phyloP scores from a whole-genome alignment of 2,113 vertebrate genomes.

The Etheostoma spectabile region DNA sequence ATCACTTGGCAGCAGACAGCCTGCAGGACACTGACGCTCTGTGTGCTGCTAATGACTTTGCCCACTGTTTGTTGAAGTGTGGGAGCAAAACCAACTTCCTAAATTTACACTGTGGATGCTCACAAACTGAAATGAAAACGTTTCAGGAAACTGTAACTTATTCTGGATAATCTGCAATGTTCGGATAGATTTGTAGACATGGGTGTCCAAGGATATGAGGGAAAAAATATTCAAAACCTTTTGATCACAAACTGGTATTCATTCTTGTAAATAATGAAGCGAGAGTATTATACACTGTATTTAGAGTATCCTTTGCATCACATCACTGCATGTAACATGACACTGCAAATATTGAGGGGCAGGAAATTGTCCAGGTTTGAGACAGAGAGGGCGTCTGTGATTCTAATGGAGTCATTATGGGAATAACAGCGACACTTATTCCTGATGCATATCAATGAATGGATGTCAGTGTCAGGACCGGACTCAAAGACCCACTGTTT shows the following conservation, averaged over 20 bases:
- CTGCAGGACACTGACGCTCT: slow-evolving; percentile 62
- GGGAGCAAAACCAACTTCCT: slow-evolving; percentile 60
- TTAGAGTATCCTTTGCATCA: background rate
- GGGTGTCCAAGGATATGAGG: too few species aligned
- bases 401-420: slow-evolving; percentile 53
- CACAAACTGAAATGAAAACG: background rate
- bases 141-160: background rate
- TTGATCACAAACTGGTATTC: background rate
- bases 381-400: slow-evolving; percentile 45
- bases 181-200: background rate
- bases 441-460: slow-evolving; percentile 70
- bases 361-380: background rate
- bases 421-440: slow-evolving; percentile 52
- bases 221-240: background rate
- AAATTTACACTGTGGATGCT: slow-evolving; percentile 1
- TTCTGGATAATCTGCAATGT: background rate
- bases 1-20: slow-evolving; percentile 42
- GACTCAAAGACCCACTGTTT: slow-evolving; percentile 67
- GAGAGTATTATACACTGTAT: background rate
- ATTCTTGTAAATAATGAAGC: background rate
- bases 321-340: slow-evolving; percentile 1
- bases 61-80: slow-evolving; percentile 56
- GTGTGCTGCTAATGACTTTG: slow-evolving; percentile 51
- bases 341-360: background rate
- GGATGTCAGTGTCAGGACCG: slow-evolving; percentile 61